These are phyloP conservation scores for Myrmophylax atrothorax DNA, from an alignment of 2,113 vertebrate genomes.

Conservation along the genomic window DNA sequence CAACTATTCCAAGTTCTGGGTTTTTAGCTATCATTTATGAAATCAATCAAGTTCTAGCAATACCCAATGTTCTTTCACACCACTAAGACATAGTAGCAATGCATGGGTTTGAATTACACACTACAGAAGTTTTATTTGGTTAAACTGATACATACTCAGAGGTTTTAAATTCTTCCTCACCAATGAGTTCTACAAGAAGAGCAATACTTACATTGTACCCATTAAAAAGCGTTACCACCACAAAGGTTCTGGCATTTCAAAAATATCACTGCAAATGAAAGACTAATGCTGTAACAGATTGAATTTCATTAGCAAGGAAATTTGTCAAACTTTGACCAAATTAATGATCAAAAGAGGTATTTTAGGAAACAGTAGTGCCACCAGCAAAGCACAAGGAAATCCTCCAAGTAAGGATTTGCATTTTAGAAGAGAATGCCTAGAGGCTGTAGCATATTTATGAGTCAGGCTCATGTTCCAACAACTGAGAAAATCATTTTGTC, in stretches of 20 bases:
- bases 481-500: background rate
- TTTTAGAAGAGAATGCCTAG: background rate
- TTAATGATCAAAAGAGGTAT: background rate
- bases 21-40: background rate
- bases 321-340: background rate
- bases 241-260: background rate
- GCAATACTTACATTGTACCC: background rate
- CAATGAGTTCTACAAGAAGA: background rate
- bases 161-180: background rate
- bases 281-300: background rate
- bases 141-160: background rate
- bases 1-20: background rate
- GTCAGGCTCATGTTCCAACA: background rate
- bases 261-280: background rate
- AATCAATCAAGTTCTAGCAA: background rate
- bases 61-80: background rate
- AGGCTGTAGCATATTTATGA: background rate
- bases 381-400: background rate
- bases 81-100: background rate
- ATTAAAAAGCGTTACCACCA: background rate
- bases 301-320: background rate
- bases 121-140: background rate
- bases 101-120: background rate
- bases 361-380: background rate
- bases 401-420: background rate